phyloP scores from a whole-genome alignment of 2,113 vertebrate genomes.

The Psittacula cyanocephala region DNA sequence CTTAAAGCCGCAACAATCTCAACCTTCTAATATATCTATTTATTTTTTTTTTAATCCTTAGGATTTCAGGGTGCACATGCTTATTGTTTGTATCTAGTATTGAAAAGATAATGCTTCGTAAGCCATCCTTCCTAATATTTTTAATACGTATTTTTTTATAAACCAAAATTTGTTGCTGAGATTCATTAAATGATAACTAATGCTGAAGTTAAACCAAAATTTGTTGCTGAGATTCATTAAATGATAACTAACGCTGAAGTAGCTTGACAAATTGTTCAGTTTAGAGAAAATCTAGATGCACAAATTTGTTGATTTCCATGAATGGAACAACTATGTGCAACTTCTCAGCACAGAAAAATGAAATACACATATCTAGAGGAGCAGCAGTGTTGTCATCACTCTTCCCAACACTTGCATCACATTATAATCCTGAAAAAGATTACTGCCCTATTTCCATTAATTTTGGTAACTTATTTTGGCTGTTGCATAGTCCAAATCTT shows the following conservation, averaged over 20 bases:
- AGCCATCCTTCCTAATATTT: neutral
- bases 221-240: neutral
- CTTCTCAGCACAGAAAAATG: neutral
- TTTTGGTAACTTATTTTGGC: constrained; percentile 49
- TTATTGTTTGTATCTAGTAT: neutral
- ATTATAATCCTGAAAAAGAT: constrained; percentile 13
- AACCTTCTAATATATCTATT: neutral
- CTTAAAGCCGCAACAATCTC: neutral
- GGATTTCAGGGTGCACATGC: neutral
- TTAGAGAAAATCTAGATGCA: neutral
- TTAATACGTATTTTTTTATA: neutral
- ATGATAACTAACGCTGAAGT: neutral
- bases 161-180: neutral
- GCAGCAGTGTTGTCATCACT: constrained; percentile 28
- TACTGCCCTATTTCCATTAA: constrained; percentile 35
- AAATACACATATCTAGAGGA: neutral
- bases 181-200: neutral
- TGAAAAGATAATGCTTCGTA: neutral
- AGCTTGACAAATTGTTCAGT: neutral
- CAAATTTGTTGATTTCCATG: neutral
- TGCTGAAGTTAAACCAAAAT: neutral
- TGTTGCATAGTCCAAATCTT: constrained; percentile 7
- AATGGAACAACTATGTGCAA: neutral
- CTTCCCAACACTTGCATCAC: constrained; percentile 40
- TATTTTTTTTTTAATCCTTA: neutral